Percentiles rank a stretch among this genome's conserved stretches.
Evolutionary conservation across 1,140 invertebrate genomes (phyloP).

Genomic region (Drosophila miranda): DNA sequence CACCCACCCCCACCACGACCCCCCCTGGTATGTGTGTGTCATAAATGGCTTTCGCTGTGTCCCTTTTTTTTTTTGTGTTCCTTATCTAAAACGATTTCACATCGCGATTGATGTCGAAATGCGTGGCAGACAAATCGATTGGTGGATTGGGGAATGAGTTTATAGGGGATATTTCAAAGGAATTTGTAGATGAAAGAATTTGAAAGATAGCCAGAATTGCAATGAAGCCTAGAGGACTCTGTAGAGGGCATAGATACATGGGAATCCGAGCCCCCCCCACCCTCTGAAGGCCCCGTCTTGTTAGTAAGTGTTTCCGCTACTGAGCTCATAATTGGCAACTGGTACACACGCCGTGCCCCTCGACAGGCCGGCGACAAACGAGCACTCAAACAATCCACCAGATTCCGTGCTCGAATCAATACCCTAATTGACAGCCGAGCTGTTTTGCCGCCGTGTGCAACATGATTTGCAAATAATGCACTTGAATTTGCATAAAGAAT

Average conservation of each 20-base stretch:
- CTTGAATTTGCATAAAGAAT: constrained; percentile 78
- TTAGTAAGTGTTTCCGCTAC: constrained; percentile 27
- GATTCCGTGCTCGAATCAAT: constrained; percentile 31
- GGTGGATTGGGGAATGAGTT: constrained; percentile 15
- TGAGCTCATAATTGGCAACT: constrained; percentile 63
- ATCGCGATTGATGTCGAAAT: constrained; percentile 41
- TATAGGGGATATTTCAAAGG: background rate
- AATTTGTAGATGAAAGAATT: too few relatives aligned
- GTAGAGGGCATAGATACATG: too few relatives aligned
- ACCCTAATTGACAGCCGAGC: constrained; percentile 72
- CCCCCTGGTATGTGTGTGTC: constrained; percentile 8
- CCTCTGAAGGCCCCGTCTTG: constrained; percentile 8
- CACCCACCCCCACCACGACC: too few relatives aligned
- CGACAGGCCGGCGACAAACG: constrained; percentile 12
- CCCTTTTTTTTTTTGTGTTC: background rate
- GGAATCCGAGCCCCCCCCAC: background rate
- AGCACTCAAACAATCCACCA: constrained; percentile 54
- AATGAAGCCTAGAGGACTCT: too few relatives aligned
- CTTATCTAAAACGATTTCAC: constrained; percentile 49
- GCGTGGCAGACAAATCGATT: constrained; percentile 36
- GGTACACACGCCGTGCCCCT: too few relatives aligned
- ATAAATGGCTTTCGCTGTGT: constrained; percentile 34
- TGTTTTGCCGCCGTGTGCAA: constrained; percentile 41
- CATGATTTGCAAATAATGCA: constrained; percentile 82
- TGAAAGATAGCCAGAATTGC: too few relatives aligned